Evolutionary conservation across 2,888 invertebrate genomes (phyloP).

Genomic region (Panorpa germanica): DNA sequence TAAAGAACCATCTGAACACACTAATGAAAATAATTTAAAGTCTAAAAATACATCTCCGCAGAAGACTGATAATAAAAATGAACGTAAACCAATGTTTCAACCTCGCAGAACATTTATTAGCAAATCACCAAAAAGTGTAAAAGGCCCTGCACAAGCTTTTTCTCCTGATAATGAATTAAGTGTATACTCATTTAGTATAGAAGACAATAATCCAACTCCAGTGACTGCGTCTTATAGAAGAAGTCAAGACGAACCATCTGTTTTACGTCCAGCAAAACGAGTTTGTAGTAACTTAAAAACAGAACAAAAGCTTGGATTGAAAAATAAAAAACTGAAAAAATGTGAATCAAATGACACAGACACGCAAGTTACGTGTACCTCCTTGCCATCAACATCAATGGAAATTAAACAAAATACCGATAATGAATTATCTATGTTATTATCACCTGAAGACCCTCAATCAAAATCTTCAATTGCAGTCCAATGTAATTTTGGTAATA

Average conservation of each 20-base stretch:
- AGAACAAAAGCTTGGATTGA: constrained; percentile 10
- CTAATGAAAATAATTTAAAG: no score
- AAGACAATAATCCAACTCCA: constrained; percentile 33
- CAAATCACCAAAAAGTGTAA: constrained; percentile 21
- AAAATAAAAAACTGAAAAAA: no score
- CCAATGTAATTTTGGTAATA: no score
- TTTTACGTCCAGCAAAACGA: constrained; percentile 16
- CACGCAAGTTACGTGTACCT: no score
- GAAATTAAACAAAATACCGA: constrained; percentile 15
- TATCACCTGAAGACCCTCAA: constrained; percentile 1
- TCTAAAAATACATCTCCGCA: no score
- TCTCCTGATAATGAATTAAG: constrained; percentile 49
- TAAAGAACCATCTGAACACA: no score
- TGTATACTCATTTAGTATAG: constrained; percentile 52
- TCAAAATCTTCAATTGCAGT: constrained; percentile 4
- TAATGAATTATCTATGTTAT: constrained; percentile 12
- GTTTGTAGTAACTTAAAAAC: constrained; percentile 13
- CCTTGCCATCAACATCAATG: constrained; percentile 19
- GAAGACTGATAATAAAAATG: no score
- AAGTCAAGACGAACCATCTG: constrained; percentile 16
- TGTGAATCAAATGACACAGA: no score
- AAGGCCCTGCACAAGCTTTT: constrained; percentile 27
- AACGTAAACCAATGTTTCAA: no score
- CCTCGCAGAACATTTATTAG: no score
- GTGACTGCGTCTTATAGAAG: constrained; percentile 37